These are phyloP conservation scores for Artemia franciscana DNA, from an alignment of 1,140 invertebrate species.

Conservation along the genomic window DNA sequence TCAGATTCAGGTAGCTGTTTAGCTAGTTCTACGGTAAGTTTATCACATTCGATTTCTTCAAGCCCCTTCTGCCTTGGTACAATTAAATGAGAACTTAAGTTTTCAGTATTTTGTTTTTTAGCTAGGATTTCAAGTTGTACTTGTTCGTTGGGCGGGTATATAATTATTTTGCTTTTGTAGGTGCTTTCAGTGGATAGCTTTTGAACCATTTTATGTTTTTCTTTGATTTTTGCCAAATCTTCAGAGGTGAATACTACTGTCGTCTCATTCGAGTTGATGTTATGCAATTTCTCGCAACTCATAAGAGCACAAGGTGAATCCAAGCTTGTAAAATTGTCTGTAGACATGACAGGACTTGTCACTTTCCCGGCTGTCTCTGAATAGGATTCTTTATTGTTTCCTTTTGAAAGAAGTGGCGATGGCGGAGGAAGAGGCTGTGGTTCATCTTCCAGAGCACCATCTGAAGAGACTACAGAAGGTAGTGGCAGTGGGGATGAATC, in stretches of 20 bases:
- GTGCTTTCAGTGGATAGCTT: background rate
- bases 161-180: background rate
- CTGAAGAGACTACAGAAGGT: too few species aligned
- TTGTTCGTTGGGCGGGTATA: conserved; percentile 1
- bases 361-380: too few species aligned
- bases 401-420: too few species aligned
- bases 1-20: conserved; percentile 39
- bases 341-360: too few species aligned
- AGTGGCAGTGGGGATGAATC: too few species aligned
- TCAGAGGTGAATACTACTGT: conserved; percentile 21
- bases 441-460: too few species aligned
- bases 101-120: too few species aligned
- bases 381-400: too few species aligned
- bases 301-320: too few species aligned
- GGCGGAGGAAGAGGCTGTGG: too few species aligned
- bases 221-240: conserved; percentile 15
- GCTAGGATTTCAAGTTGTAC: background rate
- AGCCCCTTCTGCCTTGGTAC: conserved; percentile 28
- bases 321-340: too few species aligned
- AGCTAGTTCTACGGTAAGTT: conserved; percentile 41
- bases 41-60: conserved; percentile 58
- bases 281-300: conserved; percentile 19
- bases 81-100: conserved; percentile 6
- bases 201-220: background rate
- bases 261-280: conserved; percentile 17